Evolutionary conservation across 1,140 invertebrate genomes (phyloP).

Genomic region (Euwallacea fornicatus): DNA sequence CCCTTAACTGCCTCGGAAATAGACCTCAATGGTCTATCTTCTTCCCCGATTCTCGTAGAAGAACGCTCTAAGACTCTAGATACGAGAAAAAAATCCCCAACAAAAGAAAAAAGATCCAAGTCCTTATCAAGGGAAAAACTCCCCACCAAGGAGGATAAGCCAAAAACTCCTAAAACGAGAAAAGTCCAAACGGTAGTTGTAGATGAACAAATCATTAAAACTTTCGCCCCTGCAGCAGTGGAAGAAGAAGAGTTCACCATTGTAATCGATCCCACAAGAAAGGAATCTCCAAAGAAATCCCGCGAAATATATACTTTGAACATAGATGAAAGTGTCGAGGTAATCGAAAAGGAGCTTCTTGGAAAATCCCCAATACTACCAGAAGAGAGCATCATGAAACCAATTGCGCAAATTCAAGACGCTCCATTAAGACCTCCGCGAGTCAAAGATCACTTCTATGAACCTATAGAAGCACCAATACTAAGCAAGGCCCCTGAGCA

Average conservation of each 20-base stretch:
- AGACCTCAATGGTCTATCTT: neutral
- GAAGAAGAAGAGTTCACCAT: constrained; percentile 48
- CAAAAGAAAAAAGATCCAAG: constrained; percentile 29
- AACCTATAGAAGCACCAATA: constrained; percentile 35
- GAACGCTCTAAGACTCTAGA: neutral
- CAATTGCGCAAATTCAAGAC: constrained; percentile 39
- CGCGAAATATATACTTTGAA: constrained; percentile 44
- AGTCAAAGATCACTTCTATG: constrained; percentile 39
- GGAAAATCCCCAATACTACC: constrained; percentile 45
- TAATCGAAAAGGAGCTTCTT: constrained; percentile 46
- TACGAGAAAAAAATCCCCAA: neutral
- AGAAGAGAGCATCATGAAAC: constrained; percentile 42
- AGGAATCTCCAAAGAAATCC: constrained; percentile 41
- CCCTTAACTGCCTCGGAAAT: neutral
- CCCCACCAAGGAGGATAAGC: constrained; percentile 18
- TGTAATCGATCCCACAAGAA: constrained; percentile 43
- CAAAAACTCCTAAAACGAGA: constrained; percentile 35
- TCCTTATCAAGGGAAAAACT: constrained; percentile 26
- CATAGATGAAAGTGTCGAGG: constrained; percentile 43
- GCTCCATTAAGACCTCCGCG: constrained; percentile 40
- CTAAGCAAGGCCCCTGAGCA: constrained; percentile 36
- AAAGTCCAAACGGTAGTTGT: constrained; percentile 39
- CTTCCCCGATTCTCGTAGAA: neutral
- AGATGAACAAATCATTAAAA: constrained; percentile 45
- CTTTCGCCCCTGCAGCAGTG: constrained; percentile 43